Base-by-base conservation (phyloP, 2,797 vertebrate species). In the Karalla daura region DNA sequence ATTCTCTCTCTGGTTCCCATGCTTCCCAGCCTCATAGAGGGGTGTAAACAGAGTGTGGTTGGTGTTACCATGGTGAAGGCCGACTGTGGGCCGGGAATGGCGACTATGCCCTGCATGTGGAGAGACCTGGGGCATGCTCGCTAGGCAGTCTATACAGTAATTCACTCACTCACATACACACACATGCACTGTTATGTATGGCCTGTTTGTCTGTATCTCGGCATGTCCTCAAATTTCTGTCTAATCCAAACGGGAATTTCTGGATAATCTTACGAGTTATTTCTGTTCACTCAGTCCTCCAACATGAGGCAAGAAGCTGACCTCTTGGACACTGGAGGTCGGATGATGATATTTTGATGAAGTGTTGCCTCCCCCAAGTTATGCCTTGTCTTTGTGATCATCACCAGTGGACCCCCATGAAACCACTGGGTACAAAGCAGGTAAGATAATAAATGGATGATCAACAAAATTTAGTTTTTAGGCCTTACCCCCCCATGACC, bases 51-150 rank as follows among this genome's bases (percentile, higher is more conserved):
- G 56, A 89, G 85, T 89, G 66, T 9, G 73, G 87, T 86, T 88
- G 90, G 80, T 74, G 93, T 95, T 93, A 88, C 93, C 90, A 93
- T 91, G 92, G 93, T 68, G 80, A 90, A 88, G 83, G 65, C 81
- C 62, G 59, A 72, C 74, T 65, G 50, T 66, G 88, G 87, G 80
- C 91, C 87, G 77, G 82, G 92, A 95, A 96, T 95, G 94, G 85
- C 86, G 91, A 90, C 92, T 89, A 81, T 91, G 89, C 88, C 75
- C 78, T 75, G 74, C 87, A 86, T 88, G 87, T 73, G 84, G 78
- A 82, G 84, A 81, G 78, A 86, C 86, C 74, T 66, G 66, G 76
- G 83, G 74, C 71, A 78, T 75, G 60, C 79, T 76, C 7, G 52
- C 83, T 9, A 70, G 56, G 69, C 74, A 68, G 62, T 33, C 61